A percentile compares a stretch with the other conserved stretches of the same genome.
These are phyloP conservation scores for Melangyna quadrimaculata DNA, from an alignment of 2,888 invertebrate genomes.

Conservation along the genomic window DNA sequence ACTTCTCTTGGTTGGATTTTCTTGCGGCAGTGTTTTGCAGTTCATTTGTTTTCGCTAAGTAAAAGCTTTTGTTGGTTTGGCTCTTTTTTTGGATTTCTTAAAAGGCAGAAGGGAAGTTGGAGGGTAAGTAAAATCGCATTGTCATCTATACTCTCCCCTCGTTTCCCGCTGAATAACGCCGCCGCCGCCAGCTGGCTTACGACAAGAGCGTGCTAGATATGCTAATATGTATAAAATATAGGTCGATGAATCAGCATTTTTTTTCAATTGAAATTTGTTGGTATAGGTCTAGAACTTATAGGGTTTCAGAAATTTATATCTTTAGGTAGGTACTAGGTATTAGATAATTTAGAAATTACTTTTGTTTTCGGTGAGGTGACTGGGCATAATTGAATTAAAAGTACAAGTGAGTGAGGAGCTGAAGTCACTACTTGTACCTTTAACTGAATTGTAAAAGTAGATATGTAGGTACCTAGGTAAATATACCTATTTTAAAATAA, in stretches of 20 bases:
- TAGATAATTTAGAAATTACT: too few species aligned
- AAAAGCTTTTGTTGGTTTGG: neutral
- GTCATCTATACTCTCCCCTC: constrained; percentile 9
- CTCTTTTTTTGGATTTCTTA: neutral
- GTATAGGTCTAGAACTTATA: constrained; percentile 23
- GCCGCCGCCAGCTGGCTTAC: neutral
- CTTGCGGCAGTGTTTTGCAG: neutral
- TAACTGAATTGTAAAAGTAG: too few species aligned
- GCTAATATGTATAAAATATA: too few species aligned
- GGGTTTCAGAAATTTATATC: too few species aligned
- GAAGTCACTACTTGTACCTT: too few species aligned
- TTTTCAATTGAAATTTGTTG: neutral
- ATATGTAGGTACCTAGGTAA: too few species aligned
- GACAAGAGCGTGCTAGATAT: too few species aligned
- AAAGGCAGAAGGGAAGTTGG: neutral
- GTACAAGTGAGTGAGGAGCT: too few species aligned
- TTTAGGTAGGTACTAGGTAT: too few species aligned
- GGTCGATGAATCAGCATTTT: constrained; percentile 18
- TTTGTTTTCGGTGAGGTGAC: too few species aligned
- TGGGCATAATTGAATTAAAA: too few species aligned
- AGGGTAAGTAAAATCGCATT: neutral
- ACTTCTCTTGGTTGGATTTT: constrained; percentile 7
- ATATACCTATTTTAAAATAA: too few species aligned
- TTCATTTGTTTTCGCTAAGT: neutral
- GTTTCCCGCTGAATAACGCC: constrained; percentile 22